Evolutionary conservation across 2,888 invertebrate species (phyloP).

Genomic region (Diarsia rubi): DNA sequence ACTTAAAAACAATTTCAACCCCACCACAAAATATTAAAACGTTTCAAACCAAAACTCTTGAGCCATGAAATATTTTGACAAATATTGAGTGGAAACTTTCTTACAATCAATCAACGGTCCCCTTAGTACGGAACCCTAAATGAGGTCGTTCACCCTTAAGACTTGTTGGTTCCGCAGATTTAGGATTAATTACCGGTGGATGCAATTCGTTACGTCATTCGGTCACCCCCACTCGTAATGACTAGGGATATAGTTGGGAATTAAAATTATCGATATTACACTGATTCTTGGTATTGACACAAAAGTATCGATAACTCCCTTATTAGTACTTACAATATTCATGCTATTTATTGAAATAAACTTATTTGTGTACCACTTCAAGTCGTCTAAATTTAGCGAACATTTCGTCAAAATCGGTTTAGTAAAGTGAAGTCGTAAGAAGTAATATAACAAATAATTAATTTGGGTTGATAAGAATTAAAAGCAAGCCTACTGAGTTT

Average conservation of each 20-base stretch:
- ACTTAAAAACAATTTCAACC: constrained; percentile 15
- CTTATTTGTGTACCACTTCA: neutral
- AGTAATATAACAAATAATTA: neutral
- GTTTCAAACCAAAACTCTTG: constrained; percentile 69
- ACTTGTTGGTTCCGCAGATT: constrained; percentile 80
- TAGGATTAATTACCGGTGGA: constrained; percentile 83
- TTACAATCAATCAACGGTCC: constrained; percentile 80
- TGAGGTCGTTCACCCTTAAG: constrained; percentile 82
- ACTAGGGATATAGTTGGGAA: constrained; percentile 19
- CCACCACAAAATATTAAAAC: constrained; percentile 35
- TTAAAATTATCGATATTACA: constrained; percentile 33
- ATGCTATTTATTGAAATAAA: neutral
- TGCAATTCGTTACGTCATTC: constrained; percentile 76
- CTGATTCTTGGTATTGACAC: neutral
- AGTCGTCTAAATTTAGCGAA: neutral
- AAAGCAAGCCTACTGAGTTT: neutral
- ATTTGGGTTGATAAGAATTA: neutral
- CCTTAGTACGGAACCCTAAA: constrained; percentile 69
- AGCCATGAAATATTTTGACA: constrained; percentile 85
- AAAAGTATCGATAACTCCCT: neutral
- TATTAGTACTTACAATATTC: too few relatives aligned
- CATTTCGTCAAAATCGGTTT: neutral
- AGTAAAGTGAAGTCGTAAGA: too few relatives aligned
- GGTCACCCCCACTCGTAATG: constrained; percentile 60
- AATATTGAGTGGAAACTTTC: constrained; percentile 82